These are phyloP conservation scores for Rugalucina vietnamica DNA, from an alignment of 2,888 invertebrate genomes.

Conservation along the genomic window DNA sequence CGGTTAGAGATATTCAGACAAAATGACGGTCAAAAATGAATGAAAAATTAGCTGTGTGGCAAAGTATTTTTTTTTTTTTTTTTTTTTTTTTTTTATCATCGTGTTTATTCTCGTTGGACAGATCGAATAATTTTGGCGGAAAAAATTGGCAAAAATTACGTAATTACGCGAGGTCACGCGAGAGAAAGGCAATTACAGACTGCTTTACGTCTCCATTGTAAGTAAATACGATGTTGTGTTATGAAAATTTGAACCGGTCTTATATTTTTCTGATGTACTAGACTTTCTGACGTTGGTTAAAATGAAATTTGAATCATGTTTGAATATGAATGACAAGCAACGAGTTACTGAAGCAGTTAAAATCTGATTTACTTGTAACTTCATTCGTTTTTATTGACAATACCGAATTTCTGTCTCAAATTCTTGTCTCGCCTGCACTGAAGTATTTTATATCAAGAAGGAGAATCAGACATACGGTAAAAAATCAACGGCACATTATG, in stretches of 20 bases:
- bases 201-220: conserved; percentile 34
- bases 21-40: not conserved
- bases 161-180: conserved; percentile 52
- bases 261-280: conserved; percentile 14
- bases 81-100: too few species aligned
- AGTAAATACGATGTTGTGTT: conserved; percentile 43
- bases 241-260: conserved; percentile 15
- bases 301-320: conserved; percentile 39
- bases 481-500: too few species aligned
- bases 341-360: conserved; percentile 36
- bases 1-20: not conserved
- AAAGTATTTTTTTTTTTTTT: not conserved
- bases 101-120: conserved; percentile 34
- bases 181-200: conserved; percentile 33
- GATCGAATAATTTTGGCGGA: conserved; percentile 34
- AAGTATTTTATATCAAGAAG: not conserved
- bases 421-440: conserved; percentile 3
- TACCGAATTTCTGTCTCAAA: conserved; percentile 27
- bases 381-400: conserved; percentile 38
- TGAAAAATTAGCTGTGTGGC: not conserved
- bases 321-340: conserved; percentile 4
- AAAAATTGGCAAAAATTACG: conserved; percentile 28
- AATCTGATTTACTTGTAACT: conserved; percentile 42
- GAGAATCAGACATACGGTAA: too few species aligned
- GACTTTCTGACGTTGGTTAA: conserved; percentile 36